These are phyloP conservation scores for Canis aureus DNA, from an alignment of 2,113 vertebrate genomes.

Conservation along the genomic window DNA sequence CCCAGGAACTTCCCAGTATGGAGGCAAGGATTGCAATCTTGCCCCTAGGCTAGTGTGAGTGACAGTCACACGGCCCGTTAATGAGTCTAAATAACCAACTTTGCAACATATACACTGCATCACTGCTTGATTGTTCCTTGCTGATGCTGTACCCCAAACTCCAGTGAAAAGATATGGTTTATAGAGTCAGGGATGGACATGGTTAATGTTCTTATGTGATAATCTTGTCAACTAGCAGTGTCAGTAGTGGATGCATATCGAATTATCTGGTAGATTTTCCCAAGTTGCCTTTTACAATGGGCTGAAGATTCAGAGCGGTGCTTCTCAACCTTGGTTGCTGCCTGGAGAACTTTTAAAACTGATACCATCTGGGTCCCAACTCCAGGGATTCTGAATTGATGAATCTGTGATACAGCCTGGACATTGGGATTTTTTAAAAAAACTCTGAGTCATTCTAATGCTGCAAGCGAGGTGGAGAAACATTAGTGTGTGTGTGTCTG, in stretches of 20 bases:
- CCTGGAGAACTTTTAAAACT: not conserved
- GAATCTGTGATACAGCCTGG: not conserved
- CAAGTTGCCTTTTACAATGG: not conserved
- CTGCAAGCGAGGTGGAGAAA: not conserved
- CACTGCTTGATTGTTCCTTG: not conserved
- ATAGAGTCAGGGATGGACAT: not conserved
- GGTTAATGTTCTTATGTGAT: not conserved
- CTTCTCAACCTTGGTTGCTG: not conserved
- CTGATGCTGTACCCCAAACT: not conserved
- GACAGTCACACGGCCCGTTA: not conserved
- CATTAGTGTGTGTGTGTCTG: not conserved
- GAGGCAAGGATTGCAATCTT: not conserved
- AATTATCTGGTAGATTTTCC: not conserved
- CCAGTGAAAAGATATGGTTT: not conserved
- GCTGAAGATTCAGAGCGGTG: not conserved
- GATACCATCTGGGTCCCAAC: not conserved
- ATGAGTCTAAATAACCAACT: not conserved
- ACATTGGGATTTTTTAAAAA: not conserved
- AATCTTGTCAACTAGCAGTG: not conserved
- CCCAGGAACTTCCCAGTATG: not conserved
- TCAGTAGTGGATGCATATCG: not conserved
- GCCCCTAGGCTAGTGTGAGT: not conserved
- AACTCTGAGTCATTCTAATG: not conserved
- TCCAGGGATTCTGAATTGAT: slow-evolving; percentile 6
- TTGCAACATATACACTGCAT: not conserved